A percentile compares a stretch with the other conserved stretches of the same genome.
These are phyloP conservation scores for Ciconia boyciana DNA, from an alignment of 2,113 vertebrate genomes.

Conservation along the genomic window DNA sequence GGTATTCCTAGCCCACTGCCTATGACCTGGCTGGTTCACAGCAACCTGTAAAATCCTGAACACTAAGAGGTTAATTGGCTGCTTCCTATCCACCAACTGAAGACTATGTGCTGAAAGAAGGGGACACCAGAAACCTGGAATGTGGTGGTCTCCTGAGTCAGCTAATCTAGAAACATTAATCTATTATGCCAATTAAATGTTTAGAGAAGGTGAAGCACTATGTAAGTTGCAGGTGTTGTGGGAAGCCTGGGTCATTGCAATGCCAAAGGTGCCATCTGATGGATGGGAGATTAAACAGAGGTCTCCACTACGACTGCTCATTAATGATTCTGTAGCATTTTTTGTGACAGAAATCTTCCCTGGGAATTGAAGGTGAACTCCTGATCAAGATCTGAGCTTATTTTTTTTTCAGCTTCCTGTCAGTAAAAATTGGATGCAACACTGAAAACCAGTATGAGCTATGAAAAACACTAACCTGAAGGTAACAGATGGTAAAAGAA, in stretches of 20 bases:
- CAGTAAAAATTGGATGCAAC: constrained; percentile 9
- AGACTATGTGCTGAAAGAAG: neutral
- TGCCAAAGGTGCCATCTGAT: constrained; percentile 43
- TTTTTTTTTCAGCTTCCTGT: neutral
- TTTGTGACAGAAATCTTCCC: constrained; percentile 20
- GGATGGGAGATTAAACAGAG: constrained; percentile 46
- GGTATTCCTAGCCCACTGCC: neutral
- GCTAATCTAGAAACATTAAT: constrained; percentile 44
- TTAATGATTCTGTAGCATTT: constrained; percentile 50
- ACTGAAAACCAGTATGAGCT: constrained; percentile 7
- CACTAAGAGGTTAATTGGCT: neutral
- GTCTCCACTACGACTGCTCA: constrained; percentile 10
- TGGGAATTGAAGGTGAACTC: constrained; percentile 41
- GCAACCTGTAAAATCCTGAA: neutral
- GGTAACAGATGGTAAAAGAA: constrained; percentile 57
- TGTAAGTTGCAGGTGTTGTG: constrained; percentile 41
- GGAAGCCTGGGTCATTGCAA: constrained; percentile 11
- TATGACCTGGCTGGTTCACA: neutral
- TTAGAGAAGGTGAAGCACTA: constrained; percentile 8
- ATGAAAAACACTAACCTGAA: constrained; percentile 33
- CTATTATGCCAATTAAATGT: constrained; percentile 51
- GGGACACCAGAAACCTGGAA: neutral
- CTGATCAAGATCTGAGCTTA: neutral
- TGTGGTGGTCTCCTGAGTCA: constrained; percentile 1
- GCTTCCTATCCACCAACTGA: neutral